These are phyloP conservation scores for Mamestra configurata DNA, from an alignment of 1,140 invertebrate species.

Conservation along the genomic window DNA sequence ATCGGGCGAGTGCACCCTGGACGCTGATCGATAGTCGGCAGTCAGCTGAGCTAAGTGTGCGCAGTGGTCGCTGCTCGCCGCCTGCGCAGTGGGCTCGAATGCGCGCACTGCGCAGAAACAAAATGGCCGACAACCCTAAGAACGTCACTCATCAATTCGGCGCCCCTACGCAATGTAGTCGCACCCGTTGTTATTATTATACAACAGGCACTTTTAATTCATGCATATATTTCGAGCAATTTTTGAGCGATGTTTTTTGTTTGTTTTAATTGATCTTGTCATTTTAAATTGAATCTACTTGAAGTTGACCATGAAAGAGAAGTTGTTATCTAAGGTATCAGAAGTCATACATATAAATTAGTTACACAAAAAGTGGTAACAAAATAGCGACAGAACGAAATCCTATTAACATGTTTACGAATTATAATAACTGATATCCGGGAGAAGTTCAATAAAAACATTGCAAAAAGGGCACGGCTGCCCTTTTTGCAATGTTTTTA, in stretches of 20 bases:
- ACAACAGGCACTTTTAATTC: slow-evolving; percentile 31
- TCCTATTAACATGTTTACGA: too few relatives aligned
- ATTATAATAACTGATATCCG: too few relatives aligned
- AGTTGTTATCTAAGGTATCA: too few relatives aligned
- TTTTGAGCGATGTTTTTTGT: neutral
- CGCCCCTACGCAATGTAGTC: slow-evolving; percentile 43
- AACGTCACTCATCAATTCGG: slow-evolving; percentile 14
- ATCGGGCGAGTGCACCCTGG: slow-evolving; percentile 53
- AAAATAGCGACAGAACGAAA: too few relatives aligned
- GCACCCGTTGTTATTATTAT: slow-evolving; percentile 32
- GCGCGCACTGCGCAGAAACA: slow-evolving; percentile 62
- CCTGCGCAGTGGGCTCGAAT: slow-evolving; percentile 72
- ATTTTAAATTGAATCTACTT: too few relatives aligned
- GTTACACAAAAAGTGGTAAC: too few relatives aligned
- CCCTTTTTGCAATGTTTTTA: too few relatives aligned
- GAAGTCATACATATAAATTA: too few relatives aligned
- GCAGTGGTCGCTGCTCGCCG: slow-evolving; percentile 61
- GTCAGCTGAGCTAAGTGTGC: slow-evolving; percentile 61
- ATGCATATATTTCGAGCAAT: slow-evolving; percentile 8
- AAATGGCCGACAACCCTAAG: slow-evolving; percentile 58
- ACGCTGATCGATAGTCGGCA: slow-evolving; percentile 63
- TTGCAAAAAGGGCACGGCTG: too few relatives aligned
- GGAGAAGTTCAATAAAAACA: too few relatives aligned
- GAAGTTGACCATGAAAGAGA: too few relatives aligned
- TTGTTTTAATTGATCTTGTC: neutral